Conservation (phyloP, 2,113 vertebrate species). For the cat (Felis catus) region DNA sequence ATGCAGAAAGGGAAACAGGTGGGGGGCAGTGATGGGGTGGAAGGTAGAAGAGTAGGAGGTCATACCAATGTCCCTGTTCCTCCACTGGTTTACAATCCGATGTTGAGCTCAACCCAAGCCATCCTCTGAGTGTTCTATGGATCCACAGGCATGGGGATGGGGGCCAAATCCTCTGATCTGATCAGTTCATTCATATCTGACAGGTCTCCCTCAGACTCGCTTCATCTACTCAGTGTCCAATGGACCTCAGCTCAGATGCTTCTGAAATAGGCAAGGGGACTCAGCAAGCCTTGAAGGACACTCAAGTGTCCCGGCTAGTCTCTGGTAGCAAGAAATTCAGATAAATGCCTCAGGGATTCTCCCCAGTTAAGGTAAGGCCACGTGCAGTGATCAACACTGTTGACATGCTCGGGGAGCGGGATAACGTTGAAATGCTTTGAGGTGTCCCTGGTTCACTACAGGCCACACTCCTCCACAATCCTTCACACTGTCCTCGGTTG, state of each 20-base stretch:
- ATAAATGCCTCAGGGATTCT: background rate
- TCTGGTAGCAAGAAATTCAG: background rate
- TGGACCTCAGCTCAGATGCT: no score
- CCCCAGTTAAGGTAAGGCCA: background rate
- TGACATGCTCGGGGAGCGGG: background rate
- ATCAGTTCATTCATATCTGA: background rate
- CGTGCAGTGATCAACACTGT: background rate
- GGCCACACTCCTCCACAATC: background rate
- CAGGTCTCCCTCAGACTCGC: background rate
- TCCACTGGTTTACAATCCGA: background rate
- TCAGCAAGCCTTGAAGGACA: background rate
- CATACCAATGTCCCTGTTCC: rapidly evolving
- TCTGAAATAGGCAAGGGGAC: background rate
- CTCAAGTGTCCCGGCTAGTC: background rate
- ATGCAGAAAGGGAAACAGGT: rapidly evolving
- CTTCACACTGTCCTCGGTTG: background rate
- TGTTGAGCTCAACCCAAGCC: background rate
- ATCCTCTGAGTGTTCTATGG: background rate
- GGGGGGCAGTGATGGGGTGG: background rate
- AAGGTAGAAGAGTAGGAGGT: rapidly evolving
- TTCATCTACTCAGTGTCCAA: background rate
- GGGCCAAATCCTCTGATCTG: background rate
- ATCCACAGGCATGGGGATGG: rapidly evolving
- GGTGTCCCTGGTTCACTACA: no score
- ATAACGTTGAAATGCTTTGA: background rate